phyloP scores from a whole-genome alignment of 2,797 vertebrate species.

The Myotis pilosus region DNA sequence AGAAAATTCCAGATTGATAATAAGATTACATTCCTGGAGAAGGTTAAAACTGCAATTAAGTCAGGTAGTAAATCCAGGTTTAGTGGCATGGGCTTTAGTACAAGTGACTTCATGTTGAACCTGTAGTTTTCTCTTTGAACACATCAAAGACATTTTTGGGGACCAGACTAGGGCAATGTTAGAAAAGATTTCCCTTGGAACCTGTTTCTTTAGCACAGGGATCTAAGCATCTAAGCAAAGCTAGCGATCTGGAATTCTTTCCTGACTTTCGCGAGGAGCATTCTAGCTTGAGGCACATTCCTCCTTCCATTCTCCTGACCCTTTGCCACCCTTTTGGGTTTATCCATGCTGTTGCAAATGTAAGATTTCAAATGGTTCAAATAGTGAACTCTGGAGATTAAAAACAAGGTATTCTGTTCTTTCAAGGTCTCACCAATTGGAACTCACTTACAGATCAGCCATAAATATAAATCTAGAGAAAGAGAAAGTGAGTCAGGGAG shows the following conservation, averaged over 20 bases:
- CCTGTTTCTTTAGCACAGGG: not conserved
- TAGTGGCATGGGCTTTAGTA: not conserved
- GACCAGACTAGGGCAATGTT: not conserved
- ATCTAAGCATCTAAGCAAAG: slow-evolving; percentile 18
- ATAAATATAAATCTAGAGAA: not conserved
- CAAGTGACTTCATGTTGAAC: not conserved
- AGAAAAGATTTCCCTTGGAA: not conserved
- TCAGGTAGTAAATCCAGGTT: not conserved
- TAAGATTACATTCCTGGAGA: not conserved
- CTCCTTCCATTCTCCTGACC: not conserved
- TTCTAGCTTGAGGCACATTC: not conserved
- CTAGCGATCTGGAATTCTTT: not conserved
- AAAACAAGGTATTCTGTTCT: not conserved
- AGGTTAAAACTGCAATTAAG: not conserved
- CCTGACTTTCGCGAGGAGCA: not conserved
- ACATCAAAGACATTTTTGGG: not conserved
- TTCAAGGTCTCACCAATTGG: not conserved
- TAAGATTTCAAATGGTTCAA: not conserved
- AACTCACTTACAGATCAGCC: not conserved
- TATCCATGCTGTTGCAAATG: not conserved
- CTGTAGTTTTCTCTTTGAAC: not conserved
- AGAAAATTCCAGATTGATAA: not conserved
- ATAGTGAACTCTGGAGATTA: not conserved
- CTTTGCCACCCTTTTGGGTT: not conserved
- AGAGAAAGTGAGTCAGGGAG: not conserved